Conservation (phyloP, 2,888 invertebrate species). For the Lasiommata megera region DNA sequence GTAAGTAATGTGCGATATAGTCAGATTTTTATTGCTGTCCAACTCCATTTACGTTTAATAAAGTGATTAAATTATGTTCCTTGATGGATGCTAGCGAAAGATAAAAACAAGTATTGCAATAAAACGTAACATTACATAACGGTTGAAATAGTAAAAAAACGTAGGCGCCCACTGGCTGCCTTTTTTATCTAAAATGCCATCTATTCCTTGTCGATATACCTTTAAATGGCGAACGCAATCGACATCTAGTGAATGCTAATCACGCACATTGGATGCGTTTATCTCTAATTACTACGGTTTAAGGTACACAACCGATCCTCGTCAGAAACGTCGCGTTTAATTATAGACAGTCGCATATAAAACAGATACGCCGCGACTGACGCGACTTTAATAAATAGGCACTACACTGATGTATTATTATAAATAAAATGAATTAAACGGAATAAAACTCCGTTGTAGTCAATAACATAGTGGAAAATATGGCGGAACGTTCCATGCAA, state of each 20-base stretch:
- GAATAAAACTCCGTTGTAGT: no score
- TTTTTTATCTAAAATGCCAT: constrained; percentile 17
- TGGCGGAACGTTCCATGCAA: no score
- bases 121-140: constrained; percentile 6
- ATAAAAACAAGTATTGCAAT: constrained; percentile 1
- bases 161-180: neutral
- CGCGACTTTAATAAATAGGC: no score
- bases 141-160: neutral
- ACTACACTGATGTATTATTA: no score
- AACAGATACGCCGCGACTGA: no score
- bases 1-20: neutral
- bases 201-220: constrained; percentile 24
- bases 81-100: neutral
- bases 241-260: constrained; percentile 32
- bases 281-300: constrained; percentile 28
- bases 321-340: no score
- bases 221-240: constrained; percentile 30
- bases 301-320: constrained; percentile 12
- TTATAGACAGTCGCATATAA: no score
- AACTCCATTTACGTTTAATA: neutral
- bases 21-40: neutral
- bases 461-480: no score
- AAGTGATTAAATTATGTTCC: constrained; percentile 8
- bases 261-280: constrained; percentile 27
- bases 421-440: no score